Evolutionary conservation across 2,797 vertebrate genomes (phyloP), one percentile per base, ranked within the genome.

Genomic region (Diplodus puntazzo): DNA sequence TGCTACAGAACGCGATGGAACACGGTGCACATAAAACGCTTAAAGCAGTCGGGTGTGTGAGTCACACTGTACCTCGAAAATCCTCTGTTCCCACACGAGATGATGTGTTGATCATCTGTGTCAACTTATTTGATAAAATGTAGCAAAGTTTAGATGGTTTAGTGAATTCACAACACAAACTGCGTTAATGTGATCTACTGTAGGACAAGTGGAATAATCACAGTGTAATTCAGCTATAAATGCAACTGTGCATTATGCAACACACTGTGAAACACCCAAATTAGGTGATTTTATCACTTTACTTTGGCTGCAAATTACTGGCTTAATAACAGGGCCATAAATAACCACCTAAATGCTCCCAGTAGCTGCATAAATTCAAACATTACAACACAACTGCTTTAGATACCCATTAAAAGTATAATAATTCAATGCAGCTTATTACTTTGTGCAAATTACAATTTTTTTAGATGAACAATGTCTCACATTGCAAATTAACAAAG

Each of bases 361-460:
- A 61, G 72, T 76, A 74, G 86, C 81, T 84, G 84, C 87, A 86
- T 81, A 66, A 77, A 86, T 79, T 64, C 67, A 81, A 76, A 75
- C 59, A 81, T 81, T 80, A 69, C 70, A 73, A 85, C 75, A 79
- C 71, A 85, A 85, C n/a, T 53, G 68, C 71, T 79, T 83, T 59
- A 79, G 69, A 79, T 60, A 79, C n/a, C 73, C 79, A 80, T 73
- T 81, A 82, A 80, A 65, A 63, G 77, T 50, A 76, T 46, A 66
- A 78, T 80, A 52, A 82, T 59, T 89, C 84, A 84, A 80, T 73
- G 58, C 72, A 74, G 65, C 75, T 77, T 72, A 83, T 89, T 80
- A 64, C 57, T 68, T 77, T 90, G 86, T 88, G 79, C 85, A 89
- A 88, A 88, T 85, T 84, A 81, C 69, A 74, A 64, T 74, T 71